Conservation (phyloP, 2,113 vertebrate genomes). For the Sylvilagus bachmani region DNA sequence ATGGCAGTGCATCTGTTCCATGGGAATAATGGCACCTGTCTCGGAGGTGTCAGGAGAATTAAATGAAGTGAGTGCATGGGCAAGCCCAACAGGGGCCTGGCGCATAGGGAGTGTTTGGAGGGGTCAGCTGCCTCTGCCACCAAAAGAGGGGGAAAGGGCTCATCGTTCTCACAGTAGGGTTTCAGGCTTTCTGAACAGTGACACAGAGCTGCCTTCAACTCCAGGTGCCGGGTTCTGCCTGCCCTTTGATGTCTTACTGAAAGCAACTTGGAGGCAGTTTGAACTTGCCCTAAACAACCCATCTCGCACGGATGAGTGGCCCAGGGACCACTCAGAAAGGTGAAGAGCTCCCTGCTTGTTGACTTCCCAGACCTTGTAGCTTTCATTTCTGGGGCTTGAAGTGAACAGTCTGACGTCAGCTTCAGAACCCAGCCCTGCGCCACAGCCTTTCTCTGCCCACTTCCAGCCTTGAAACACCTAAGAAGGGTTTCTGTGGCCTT, state of each 20-base stretch:
- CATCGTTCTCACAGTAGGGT: accelerated
- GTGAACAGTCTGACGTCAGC: not conserved
- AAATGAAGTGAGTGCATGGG: too few species aligned
- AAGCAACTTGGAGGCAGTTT: not conserved
- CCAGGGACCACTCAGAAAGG: not conserved
- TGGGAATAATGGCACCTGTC: not conserved
- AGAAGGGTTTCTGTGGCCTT: not conserved
- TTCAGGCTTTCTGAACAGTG: not conserved
- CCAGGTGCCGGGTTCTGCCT: too few species aligned
- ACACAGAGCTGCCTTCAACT: not conserved
- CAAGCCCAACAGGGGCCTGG: not conserved
- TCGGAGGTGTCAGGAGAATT: not conserved
- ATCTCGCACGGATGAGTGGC: not conserved
- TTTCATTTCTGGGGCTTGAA: not conserved
- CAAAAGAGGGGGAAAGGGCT: accelerated
- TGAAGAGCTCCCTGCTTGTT: not conserved
- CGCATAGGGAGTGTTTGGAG: accelerated
- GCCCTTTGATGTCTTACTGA: not conserved
- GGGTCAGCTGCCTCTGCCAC: accelerated
- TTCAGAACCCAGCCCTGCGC: too few species aligned
- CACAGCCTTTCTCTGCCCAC: not conserved
- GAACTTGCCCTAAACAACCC: not conserved
- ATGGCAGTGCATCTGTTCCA: too few species aligned
- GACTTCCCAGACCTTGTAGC: not conserved
- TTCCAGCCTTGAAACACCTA: not conserved